A percentile compares a stretch with the other conserved stretches of the same genome.
Evolutionary conservation across 1,140 invertebrate species (phyloP).

Genomic region (Theocolax elegans): DNA sequence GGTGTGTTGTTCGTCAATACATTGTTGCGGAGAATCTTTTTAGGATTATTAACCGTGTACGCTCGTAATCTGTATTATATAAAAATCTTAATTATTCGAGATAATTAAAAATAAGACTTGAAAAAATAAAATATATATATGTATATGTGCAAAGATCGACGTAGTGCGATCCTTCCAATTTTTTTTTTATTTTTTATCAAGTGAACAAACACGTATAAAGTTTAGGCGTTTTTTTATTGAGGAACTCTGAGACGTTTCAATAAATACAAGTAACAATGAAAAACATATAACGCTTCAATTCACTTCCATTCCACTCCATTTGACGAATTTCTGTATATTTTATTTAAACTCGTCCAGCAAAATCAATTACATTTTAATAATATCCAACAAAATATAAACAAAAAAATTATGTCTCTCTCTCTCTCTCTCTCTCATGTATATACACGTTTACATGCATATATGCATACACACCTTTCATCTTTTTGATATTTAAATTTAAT

Average conservation of each 20-base stretch:
- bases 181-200: constrained; percentile 35
- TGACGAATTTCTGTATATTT: not conserved
- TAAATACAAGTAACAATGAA: constrained; percentile 39
- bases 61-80: constrained; percentile 20
- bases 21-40: constrained; percentile 1
- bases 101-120: constrained; percentile 11
- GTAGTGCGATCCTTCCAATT: not conserved
- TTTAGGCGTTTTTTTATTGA: constrained; percentile 42
- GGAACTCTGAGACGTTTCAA: constrained; percentile 35
- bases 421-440: too few relatives aligned
- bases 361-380: constrained; percentile 4
- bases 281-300: constrained; percentile 28
- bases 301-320: constrained; percentile 20
- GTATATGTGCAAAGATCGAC: constrained; percentile 12
- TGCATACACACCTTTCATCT: constrained; percentile 56
- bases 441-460: too few relatives aligned
- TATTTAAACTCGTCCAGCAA: not conserved
- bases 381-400: constrained; percentile 22
- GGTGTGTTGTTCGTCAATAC: not conserved
- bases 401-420: constrained; percentile 38
- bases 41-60: constrained; percentile 6
- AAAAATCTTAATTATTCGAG: not conserved
- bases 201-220: constrained; percentile 26
- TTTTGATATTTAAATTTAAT: not conserved
- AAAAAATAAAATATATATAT: too few relatives aligned